These are phyloP conservation scores for Alaudala cheleensis DNA, from an alignment of 2,113 vertebrate genomes.

Conservation along the genomic window DNA sequence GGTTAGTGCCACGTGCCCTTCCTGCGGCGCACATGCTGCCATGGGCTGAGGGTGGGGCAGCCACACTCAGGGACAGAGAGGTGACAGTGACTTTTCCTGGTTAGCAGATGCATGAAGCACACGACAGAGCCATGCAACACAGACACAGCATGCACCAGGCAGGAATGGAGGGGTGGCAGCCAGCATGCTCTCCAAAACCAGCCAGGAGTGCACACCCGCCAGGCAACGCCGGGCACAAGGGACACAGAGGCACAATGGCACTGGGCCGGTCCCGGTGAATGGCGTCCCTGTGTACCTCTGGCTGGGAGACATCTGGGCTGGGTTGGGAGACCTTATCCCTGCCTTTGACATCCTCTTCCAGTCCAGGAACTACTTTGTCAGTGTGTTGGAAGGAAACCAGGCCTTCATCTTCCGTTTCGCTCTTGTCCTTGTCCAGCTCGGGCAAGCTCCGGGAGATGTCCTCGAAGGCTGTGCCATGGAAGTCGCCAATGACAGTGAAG, in stretches of 20 bases:
- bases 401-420: constrained; percentile 69
- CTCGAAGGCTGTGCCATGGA: constrained; percentile 82
- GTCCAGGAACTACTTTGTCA: constrained; percentile 50
- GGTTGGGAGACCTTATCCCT: constrained; percentile 64
- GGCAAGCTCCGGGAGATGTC: constrained; percentile 87
- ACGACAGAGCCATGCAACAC: constrained; percentile 66
- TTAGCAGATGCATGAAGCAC: constrained; percentile 30
- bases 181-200: constrained; percentile 47
- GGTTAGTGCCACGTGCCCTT: neutral
- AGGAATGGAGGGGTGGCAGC: neutral
- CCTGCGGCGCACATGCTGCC: neutral
- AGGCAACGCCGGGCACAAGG: neutral
- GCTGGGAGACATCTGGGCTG: constrained; percentile 71
- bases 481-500: constrained; percentile 90
- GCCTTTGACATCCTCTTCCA: constrained; percentile 68
- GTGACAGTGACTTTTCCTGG: neutral
- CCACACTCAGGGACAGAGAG: neutral
- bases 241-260: neutral
- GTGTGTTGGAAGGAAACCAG: constrained; percentile 66
- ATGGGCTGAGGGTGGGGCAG: neutral
- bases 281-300: constrained; percentile 75
- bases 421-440: constrained; percentile 86
- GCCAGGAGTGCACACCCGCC: neutral
- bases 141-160: neutral
- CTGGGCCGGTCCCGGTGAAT: neutral